Evolutionary conservation across 2,888 invertebrate species (phyloP).

Genomic region (Tipula lateralis): DNA sequence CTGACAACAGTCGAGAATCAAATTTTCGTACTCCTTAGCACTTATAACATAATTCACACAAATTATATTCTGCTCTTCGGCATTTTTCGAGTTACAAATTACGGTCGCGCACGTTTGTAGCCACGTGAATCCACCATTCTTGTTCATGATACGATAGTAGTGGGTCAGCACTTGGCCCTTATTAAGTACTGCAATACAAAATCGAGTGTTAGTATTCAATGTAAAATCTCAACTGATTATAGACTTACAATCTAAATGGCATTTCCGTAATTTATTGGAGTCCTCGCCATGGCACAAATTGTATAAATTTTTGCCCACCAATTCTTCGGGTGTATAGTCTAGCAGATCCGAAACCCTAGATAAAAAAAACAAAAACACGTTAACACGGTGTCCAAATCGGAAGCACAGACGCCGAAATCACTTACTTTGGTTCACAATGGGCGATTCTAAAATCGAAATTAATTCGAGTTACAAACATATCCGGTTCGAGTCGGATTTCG

Average conservation of each 20-base stretch:
- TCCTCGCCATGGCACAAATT: slow-evolving; percentile 94
- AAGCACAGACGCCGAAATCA: slow-evolving; percentile 31
- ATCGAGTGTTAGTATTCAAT: not conserved
- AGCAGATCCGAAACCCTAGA: slow-evolving; percentile 83
- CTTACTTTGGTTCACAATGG: slow-evolving; percentile 93
- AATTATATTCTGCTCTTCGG: slow-evolving; percentile 95
- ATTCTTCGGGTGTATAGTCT: slow-evolving; percentile 89
- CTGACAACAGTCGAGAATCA: slow-evolving; percentile 92
- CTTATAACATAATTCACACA: slow-evolving; percentile 95
- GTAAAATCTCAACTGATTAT: slow-evolving; percentile 32
- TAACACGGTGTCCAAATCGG: not conserved
- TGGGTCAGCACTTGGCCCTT: slow-evolving; percentile 96
- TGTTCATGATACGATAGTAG: slow-evolving; percentile 94
- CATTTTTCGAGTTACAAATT: slow-evolving; percentile 90
- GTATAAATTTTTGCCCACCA: slow-evolving; percentile 90
- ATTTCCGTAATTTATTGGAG: slow-evolving; percentile 86
- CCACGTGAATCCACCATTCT: slow-evolving; percentile 94
- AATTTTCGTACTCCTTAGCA: slow-evolving; percentile 71
- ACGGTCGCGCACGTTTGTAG: slow-evolving; percentile 95
- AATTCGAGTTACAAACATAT: slow-evolving; percentile 94
- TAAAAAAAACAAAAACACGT: not conserved
- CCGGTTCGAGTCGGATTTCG: slow-evolving; percentile 89
- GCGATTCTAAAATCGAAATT: slow-evolving; percentile 95
- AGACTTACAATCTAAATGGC: slow-evolving; percentile 95
- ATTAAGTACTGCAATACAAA: slow-evolving; percentile 51